Evolutionary conservation across 92 coral and sea anemone genomes (phyloP).

Genomic region (Siderastrea radians): DNA sequence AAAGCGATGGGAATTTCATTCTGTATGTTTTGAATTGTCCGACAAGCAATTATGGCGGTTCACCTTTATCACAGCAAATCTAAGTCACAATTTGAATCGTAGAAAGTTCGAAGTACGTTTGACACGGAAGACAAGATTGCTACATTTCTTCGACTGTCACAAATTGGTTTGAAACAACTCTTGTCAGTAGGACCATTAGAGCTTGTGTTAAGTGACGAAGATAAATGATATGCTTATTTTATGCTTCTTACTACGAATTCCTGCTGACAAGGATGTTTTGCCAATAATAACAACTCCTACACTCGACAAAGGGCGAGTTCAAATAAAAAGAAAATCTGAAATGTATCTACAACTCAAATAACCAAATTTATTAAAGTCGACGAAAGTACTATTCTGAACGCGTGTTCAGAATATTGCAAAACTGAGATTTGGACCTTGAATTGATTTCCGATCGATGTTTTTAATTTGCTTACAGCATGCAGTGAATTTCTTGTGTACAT

Average conservation of each 20-base stretch:
- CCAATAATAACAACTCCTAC: not conserved
- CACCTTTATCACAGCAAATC: not conserved
- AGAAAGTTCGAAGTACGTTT: not conserved
- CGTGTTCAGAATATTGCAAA: not conserved
- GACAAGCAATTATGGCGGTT: not conserved
- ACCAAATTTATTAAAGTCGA: not conserved
- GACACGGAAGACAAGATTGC: too few species aligned
- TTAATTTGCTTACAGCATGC: not conserved
- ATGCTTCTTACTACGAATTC: not conserved
- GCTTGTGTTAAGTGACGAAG: not conserved
- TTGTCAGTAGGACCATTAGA: not conserved
- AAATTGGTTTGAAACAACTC: not conserved
- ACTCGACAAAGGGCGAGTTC: not conserved
- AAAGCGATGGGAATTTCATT: not conserved
- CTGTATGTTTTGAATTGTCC: not conserved
- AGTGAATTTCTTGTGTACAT: not conserved
- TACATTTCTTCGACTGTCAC: not conserved
- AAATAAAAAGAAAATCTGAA: not conserved
- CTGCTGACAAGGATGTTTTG: constrained; percentile 15
- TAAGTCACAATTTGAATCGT: not conserved
- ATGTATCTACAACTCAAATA: not conserved
- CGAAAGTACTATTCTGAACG: too few species aligned
- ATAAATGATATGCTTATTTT: constrained; percentile 15
- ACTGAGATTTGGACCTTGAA: too few species aligned
- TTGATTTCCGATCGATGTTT: not conserved